Percentiles rank a stretch among this genome's conserved stretches.
phyloP scores from a whole-genome alignment of 2,113 vertebrate species.

The Solea solea region DNA sequence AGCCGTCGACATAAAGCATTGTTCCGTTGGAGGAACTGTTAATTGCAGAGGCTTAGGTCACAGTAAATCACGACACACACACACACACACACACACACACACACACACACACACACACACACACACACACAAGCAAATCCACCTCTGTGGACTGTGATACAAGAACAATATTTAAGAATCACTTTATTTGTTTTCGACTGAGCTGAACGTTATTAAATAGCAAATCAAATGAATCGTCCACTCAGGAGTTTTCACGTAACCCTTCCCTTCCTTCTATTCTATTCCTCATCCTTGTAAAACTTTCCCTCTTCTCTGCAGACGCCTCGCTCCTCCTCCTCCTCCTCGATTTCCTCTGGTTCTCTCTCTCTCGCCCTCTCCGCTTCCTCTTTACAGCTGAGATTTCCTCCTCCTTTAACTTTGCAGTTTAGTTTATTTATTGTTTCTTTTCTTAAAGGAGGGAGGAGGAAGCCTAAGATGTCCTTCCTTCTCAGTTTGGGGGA shows the following conservation, averaged over 20 bases:
- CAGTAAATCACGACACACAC: constrained; percentile 45
- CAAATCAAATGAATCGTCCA: no score
- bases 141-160: no score
- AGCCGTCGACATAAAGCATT: constrained; percentile 42
- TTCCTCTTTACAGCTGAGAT: constrained; percentile 22
- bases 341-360: background rate
- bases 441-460: background rate
- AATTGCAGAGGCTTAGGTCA: constrained; percentile 33
- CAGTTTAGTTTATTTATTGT: background rate
- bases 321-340: background rate
- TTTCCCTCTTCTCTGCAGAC: constrained; percentile 25
- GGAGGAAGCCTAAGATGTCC: constrained; percentile 34
- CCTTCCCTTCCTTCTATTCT: background rate
- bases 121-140: no score
- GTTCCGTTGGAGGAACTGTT: constrained; percentile 41
- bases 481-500: constrained; percentile 24
- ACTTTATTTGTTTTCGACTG: no score
- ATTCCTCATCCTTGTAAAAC: background rate
- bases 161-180: no score
- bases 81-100: background rate
- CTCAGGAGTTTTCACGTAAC: no score
- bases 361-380: constrained; percentile 1
- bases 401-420: background rate
- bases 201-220: no score
- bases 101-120: background rate